Evolutionary conservation across 2,797 vertebrate genomes (phyloP), one percentile per base, ranked within the genome.

Genomic region (Babyrousa celebensis): DNA sequence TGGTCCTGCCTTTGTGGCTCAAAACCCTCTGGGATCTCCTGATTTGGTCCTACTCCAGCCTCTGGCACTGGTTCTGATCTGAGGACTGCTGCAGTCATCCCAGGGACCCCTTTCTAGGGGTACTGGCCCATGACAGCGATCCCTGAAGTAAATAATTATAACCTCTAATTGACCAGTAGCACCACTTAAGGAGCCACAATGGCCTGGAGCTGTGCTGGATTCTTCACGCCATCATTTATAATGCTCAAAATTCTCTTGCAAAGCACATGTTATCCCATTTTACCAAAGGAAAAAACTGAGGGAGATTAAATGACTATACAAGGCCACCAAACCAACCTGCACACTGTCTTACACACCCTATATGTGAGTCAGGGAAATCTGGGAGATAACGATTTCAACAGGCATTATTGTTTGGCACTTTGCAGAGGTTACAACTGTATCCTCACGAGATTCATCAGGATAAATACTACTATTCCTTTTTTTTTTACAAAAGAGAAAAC

Each of bases 401-500:
- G 48, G 48, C 2, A 0, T 21, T 20, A n/a, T 93, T 93, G 27
- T 36, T 52, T 36, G 27, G 43, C 16, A 36, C 23, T 63, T 83
- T 27, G 54, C 21, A 85, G 25, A 43, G 29, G 21, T 9, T 92
- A 48, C 10, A 29, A 65, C 85, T 74, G 85, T 90, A 68, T 83
- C 29, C 48, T 93, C 43, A 23, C 25, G 21, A n/a, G 36, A 79
- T 29, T 89, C 60, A 40, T 60, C 14, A 48, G 72, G 23, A 5
- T 54, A 70, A 92, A 27, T 23, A 23, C 58, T 85, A 29, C 60
- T 52, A 72, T 71, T 92, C 10, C 36, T 48, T 48, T 21, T 25
- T 25, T 54, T 89, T 92, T 88, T 58, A 71, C 20, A 65, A 65
- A 89, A 15, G n/a, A 95, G 56, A 93, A 96, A 93, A 87, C 56